These are phyloP conservation scores for Notothenia coriiceps DNA, from an alignment of 2,113 vertebrate genomes.

Conservation along the genomic window DNA sequence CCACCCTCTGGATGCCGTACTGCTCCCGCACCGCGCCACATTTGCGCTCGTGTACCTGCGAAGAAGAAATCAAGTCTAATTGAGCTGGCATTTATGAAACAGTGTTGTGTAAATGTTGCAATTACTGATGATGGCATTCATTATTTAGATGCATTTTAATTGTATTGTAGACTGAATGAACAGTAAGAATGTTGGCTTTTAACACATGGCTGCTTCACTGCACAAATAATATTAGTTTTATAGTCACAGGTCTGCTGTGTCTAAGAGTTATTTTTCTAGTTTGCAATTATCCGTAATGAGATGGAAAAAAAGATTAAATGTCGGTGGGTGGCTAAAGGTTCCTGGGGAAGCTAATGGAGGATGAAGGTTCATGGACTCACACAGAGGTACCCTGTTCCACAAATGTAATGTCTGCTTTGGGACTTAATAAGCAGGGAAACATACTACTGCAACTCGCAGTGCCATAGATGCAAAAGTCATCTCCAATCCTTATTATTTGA, in stretches of 20 bases:
- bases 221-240: conserved; percentile 31
- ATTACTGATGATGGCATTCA: background rate
- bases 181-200: background rate
- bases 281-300: conserved; percentile 48
- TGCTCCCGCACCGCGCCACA: conserved; percentile 97
- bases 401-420: conserved; percentile 38
- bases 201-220: conserved; percentile 14
- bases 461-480: background rate
- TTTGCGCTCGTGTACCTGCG: conserved; percentile 92
- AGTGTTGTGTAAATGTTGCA: background rate
- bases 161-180: background rate
- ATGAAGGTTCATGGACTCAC: conserved; percentile 40
- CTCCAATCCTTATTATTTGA: background rate
- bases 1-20: conserved; percentile 98
- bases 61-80: background rate
- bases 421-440: conserved; percentile 28
- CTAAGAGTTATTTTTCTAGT: background rate
- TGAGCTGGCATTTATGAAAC: conserved; percentile 15
- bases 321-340: conserved; percentile 37
- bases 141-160: background rate
- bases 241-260: conserved; percentile 15
- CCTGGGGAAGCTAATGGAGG: conserved; percentile 43
- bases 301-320: conserved; percentile 45
- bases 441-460: conserved; percentile 2
- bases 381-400: conserved; percentile 15